These are phyloP conservation scores for Harpegnathos saltator DNA, from an alignment of 1,140 invertebrate species.

Conservation along the genomic window DNA sequence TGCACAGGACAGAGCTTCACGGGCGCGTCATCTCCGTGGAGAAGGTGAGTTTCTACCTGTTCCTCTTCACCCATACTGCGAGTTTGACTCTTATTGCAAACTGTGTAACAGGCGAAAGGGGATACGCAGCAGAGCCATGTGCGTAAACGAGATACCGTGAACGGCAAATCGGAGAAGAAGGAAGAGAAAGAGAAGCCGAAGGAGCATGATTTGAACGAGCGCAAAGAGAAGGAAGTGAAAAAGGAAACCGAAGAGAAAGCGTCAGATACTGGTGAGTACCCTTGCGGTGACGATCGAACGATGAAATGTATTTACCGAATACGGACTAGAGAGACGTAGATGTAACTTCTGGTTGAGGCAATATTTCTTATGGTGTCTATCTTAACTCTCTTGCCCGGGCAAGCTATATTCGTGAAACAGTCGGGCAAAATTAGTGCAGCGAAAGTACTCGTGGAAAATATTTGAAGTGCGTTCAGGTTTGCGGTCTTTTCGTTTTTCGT, in stretches of 20 bases:
- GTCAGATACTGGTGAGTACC: slow-evolving; percentile 76
- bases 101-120: slow-evolving; percentile 80
- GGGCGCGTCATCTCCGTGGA: slow-evolving; percentile 97
- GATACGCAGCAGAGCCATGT: slow-evolving; percentile 83
- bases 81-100: slow-evolving; percentile 8
- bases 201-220: slow-evolving; percentile 80
- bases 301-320: too few relatives aligned
- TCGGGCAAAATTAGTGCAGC: too few relatives aligned
- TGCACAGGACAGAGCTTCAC: slow-evolving; percentile 96
- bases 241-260: slow-evolving; percentile 80
- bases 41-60: slow-evolving; percentile 87
- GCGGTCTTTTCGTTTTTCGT: too few relatives aligned
- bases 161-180: slow-evolving; percentile 82
- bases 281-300: not conserved
- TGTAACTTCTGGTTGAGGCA: too few relatives aligned
- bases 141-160: slow-evolving; percentile 82
- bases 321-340: too few relatives aligned
- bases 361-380: too few relatives aligned
- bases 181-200: slow-evolving; percentile 84
- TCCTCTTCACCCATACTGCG: too few relatives aligned
- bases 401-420: too few relatives aligned
- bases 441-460: too few relatives aligned
- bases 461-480: too few relatives aligned
- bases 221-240: slow-evolving; percentile 82
- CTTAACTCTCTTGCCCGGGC: too few relatives aligned